Evolutionary conservation across 2,888 invertebrate species (phyloP).

Genomic region (Amaurobius ferox): DNA sequence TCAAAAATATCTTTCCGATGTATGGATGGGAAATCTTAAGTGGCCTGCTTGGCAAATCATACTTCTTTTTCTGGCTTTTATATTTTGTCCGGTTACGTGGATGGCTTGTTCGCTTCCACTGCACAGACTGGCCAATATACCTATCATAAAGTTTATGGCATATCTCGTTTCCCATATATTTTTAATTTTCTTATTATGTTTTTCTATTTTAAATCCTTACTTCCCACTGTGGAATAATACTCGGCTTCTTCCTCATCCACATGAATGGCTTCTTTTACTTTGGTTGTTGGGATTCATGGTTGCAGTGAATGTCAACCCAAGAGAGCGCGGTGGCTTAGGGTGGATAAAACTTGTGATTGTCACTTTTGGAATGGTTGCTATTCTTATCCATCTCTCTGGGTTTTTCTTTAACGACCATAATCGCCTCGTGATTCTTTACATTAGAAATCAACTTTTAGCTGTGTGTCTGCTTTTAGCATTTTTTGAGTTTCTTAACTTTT

Average conservation of each 20-base stretch:
- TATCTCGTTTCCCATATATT: constrained; percentile 99
- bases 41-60: constrained; percentile 98
- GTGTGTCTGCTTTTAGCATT: constrained; percentile 95
- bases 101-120: constrained; percentile 95
- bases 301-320: constrained; percentile 97
- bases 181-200: constrained; percentile 92
- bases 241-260: constrained; percentile 91
- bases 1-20: constrained; percentile 85
- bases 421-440: constrained; percentile 89
- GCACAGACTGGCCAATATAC: constrained; percentile 97
- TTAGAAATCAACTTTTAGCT: constrained; percentile 97
- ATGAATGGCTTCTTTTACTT: constrained; percentile 95
- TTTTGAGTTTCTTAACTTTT: constrained; percentile 97
- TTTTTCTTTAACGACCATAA: constrained; percentile 78
- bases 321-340: constrained; percentile 96
- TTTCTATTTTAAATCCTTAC: constrained; percentile 82
- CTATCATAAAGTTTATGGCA: constrained; percentile 99
- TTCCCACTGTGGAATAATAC: constrained; percentile 77
- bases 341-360: constrained; percentile 83
- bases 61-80: constrained; percentile 92
- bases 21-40: constrained; percentile 97
- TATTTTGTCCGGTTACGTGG: constrained; percentile 97
- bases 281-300: constrained; percentile 96
- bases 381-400: constrained; percentile 91
- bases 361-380: constrained; percentile 89